These are phyloP conservation scores for Seira musarum DNA, from an alignment of 2,888 invertebrate genomes.

Conservation along the genomic window DNA sequence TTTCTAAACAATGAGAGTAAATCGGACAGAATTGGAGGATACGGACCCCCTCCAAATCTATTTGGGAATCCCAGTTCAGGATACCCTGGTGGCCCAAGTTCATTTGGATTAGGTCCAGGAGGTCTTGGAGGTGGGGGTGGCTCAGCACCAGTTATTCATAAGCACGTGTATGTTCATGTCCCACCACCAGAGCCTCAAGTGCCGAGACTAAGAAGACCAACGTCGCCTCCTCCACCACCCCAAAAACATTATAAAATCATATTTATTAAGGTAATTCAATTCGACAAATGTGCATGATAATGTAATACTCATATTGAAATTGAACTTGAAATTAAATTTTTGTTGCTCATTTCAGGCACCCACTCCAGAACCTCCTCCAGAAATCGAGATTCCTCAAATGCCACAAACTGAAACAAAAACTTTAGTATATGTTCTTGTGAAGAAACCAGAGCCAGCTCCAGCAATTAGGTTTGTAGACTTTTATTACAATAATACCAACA, in stretches of 20 bases:
- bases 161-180: constrained; percentile 82
- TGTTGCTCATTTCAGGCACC: constrained; percentile 55
- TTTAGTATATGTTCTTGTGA: constrained; percentile 84
- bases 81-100: constrained; percentile 33
- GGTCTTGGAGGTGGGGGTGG: constrained; percentile 74
- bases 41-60: constrained; percentile 51
- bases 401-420: constrained; percentile 69
- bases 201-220: constrained; percentile 79
- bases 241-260: constrained; percentile 82
- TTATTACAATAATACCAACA: neutral
- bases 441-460: constrained; percentile 89
- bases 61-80: constrained; percentile 40
- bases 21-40: constrained; percentile 24
- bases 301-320: too few relatives aligned
- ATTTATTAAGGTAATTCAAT: constrained; percentile 81
- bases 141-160: constrained; percentile 80
- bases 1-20: constrained; percentile 35
- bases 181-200: constrained; percentile 88
- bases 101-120: constrained; percentile 13
- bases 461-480: constrained; percentile 75
- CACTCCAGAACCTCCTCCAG: constrained; percentile 69
- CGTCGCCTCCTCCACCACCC: constrained; percentile 78
- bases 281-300: neutral
- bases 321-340: neutral
- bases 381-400: constrained; percentile 66